Percentiles rank a stretch among this genome's conserved stretches.
Evolutionary conservation across 2,888 invertebrate genomes (phyloP).

Genomic region (Drosophila nr. medialis): DNA sequence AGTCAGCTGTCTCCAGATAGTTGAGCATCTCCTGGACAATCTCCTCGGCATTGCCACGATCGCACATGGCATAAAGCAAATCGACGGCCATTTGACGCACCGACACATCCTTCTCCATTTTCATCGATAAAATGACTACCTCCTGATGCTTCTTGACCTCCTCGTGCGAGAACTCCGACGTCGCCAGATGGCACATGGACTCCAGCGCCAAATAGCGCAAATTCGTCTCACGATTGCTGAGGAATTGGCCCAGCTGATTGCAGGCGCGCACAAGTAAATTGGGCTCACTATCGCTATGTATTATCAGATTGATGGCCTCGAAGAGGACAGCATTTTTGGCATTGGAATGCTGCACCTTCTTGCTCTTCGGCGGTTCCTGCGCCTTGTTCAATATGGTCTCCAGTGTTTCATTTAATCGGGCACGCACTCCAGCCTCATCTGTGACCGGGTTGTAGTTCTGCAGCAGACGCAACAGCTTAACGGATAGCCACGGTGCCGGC

Average conservation of each 20-base stretch:
- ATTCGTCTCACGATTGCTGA: slow-evolving; percentile 98
- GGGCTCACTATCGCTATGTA: slow-evolving; percentile 99
- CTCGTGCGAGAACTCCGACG: slow-evolving; percentile 99
- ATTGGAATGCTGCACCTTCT: slow-evolving; percentile 99
- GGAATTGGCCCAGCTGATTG: slow-evolving; percentile 99
- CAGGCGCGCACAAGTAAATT: slow-evolving; percentile 98
- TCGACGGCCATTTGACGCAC: slow-evolving; percentile 99
- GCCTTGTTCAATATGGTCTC: slow-evolving; percentile 99
- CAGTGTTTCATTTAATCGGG: slow-evolving; percentile 97
- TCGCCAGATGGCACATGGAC: slow-evolving; percentile 99
- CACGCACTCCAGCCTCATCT: slow-evolving; percentile 98
- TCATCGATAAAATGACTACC: slow-evolving; percentile 99
- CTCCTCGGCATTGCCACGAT: slow-evolving; percentile 99
- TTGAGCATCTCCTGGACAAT: slow-evolving; percentile 99
- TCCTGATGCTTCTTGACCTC: slow-evolving; percentile 99
- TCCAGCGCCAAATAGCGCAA: slow-evolving; percentile 98
- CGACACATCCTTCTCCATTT: slow-evolving; percentile 99
- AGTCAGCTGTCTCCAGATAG: slow-evolving; percentile 99
- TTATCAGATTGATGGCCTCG: slow-evolving; percentile 99
- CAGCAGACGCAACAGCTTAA: slow-evolving; percentile 96
- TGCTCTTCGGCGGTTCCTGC: slow-evolving; percentile 99
- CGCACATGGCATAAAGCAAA: slow-evolving; percentile 99
- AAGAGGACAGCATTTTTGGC: slow-evolving; percentile 99
- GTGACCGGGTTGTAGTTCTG: slow-evolving; percentile 99
- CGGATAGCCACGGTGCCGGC: slow-evolving; percentile 99